Evolutionary conservation across 1,140 invertebrate species (phyloP).

Genomic region (Drosophila ogumai): DNA sequence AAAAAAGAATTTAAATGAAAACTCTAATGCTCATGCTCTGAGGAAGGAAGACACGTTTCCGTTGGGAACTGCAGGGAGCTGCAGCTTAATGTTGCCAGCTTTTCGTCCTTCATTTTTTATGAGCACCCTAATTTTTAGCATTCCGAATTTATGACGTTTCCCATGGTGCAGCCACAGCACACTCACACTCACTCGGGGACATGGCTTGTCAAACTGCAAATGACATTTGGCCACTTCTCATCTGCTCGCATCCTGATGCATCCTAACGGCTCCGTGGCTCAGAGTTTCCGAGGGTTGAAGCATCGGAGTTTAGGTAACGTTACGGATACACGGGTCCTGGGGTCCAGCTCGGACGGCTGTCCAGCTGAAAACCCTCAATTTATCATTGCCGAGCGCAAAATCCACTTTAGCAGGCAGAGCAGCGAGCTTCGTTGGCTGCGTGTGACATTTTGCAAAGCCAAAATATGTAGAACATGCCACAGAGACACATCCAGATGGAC

Average conservation of each 20-base stretch:
- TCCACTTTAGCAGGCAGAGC: constrained; percentile 65
- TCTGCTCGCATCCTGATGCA: constrained; percentile 41
- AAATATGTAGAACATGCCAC: constrained; percentile 81
- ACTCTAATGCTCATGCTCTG: neutral
- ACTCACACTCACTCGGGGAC: constrained; percentile 7
- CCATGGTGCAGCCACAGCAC: constrained; percentile 35
- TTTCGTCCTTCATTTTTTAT: constrained; percentile 38
- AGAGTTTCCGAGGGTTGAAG: constrained; percentile 30
- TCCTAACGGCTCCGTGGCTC: constrained; percentile 10
- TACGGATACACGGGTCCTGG: constrained; percentile 44
- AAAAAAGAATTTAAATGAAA: neutral
- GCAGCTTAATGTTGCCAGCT: constrained; percentile 12
- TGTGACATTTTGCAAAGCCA: constrained; percentile 81
- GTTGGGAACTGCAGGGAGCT: neutral
- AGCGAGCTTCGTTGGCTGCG: constrained; percentile 72
- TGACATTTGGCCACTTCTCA: constrained; percentile 81
- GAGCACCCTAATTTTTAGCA: constrained; percentile 27
- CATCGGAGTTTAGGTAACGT: constrained; percentile 51
- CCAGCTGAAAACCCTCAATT: constrained; percentile 70
- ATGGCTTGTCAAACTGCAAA: constrained; percentile 73
- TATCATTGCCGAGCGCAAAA: constrained; percentile 80
- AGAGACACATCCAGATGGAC: constrained; percentile 47
- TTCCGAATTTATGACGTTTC: constrained; percentile 43
- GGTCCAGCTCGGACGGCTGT: constrained; percentile 27
- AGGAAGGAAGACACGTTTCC: neutral